Evolutionary conservation across 2,797 vertebrate species (phyloP).

Genomic region (Cynopterus sphinx): DNA sequence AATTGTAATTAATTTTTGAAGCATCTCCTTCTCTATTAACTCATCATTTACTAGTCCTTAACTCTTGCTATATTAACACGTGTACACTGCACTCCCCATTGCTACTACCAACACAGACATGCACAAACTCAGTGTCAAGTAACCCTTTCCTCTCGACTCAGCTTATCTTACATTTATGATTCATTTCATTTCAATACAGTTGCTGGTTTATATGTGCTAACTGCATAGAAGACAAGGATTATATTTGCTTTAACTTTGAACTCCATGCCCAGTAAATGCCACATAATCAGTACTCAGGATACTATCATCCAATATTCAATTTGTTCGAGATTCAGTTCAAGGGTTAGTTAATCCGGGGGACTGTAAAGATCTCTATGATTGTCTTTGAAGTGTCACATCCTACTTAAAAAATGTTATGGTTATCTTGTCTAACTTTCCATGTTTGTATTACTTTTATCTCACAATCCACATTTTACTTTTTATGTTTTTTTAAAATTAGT

Average conservation of each 20-base stretch:
- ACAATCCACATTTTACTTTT: neutral
- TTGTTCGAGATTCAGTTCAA: neutral
- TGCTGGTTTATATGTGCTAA: neutral
- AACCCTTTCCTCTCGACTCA: neutral
- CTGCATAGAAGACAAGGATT: neutral
- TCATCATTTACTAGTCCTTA: neutral
- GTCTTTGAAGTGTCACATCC: constrained; percentile 14
- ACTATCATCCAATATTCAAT: neutral
- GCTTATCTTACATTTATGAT: neutral
- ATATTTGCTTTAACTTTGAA: neutral
- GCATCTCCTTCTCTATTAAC: neutral
- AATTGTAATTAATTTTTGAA: neutral
- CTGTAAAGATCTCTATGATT: neutral
- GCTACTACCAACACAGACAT: neutral
- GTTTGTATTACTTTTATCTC: neutral
- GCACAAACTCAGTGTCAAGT: neutral
- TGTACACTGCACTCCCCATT: no score
- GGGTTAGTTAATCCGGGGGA: neutral
- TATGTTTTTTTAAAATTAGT: neutral
- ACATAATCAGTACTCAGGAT: neutral
- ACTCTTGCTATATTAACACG: neutral
- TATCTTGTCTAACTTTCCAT: neutral
- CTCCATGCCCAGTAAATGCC: neutral
- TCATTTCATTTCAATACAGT: neutral
- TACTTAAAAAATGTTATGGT: neutral